phyloP scores from a whole-genome alignment of 2,888 invertebrate genomes.

The Luffia ferchaultella region DNA sequence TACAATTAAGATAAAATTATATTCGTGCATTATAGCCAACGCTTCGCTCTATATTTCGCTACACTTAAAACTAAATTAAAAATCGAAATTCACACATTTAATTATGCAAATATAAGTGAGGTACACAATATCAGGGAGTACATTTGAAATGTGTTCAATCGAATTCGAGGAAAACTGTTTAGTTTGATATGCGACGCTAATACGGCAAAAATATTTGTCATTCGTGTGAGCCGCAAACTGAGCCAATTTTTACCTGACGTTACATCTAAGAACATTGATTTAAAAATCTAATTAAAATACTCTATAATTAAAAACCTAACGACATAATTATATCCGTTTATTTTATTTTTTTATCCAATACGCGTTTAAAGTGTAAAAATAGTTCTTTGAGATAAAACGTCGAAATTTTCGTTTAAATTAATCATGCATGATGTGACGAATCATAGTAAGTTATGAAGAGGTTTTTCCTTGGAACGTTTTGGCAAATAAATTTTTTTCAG shows the following conservation, averaged over 20 bases:
- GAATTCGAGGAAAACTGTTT: background rate
- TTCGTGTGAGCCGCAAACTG: too few relatives aligned
- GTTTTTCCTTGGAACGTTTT: too few relatives aligned
- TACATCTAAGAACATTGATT: background rate
- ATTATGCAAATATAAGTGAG: background rate
- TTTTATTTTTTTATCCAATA: conserved; percentile 42
- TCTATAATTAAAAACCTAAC: conserved; percentile 55
- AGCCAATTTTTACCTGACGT: too few relatives aligned
- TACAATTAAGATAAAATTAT: too few relatives aligned
- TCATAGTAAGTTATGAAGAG: too few relatives aligned
- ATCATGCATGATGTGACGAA: too few relatives aligned
- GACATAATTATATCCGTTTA: conserved; percentile 33
- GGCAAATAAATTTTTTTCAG: too few relatives aligned
- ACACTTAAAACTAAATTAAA: background rate
- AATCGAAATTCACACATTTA: background rate
- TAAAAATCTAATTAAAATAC: conserved; percentile 24
- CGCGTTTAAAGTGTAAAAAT: conserved; percentile 55
- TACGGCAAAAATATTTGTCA: too few relatives aligned
- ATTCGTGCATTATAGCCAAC: too few relatives aligned
- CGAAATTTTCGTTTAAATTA: too few relatives aligned
- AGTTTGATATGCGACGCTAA: too few relatives aligned
- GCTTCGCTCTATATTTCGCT: background rate
- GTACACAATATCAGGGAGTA: background rate
- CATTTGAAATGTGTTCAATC: too few relatives aligned
- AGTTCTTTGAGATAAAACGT: conserved; percentile 46